phyloP scores from a whole-genome alignment of 2,888 invertebrate genomes.

The Lottia gigantea region DNA sequence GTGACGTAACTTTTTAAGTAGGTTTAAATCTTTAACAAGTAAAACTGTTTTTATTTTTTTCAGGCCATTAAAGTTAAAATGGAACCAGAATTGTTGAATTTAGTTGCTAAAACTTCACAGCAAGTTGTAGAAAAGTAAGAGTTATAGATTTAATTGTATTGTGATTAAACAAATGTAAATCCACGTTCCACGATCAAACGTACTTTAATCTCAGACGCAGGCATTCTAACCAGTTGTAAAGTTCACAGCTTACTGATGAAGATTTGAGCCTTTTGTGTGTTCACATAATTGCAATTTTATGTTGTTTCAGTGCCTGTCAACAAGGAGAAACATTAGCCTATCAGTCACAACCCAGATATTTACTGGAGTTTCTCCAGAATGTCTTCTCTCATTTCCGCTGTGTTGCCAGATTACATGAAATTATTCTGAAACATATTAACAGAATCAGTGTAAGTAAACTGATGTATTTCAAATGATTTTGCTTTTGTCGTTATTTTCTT shows the following conservation, averaged over 20 bases:
- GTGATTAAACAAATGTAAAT: too few relatives aligned
- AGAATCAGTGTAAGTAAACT: slow-evolving; percentile 55
- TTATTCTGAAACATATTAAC: slow-evolving; percentile 72
- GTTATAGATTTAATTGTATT: neutral
- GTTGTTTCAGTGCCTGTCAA: slow-evolving; percentile 46
- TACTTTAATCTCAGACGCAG: neutral
- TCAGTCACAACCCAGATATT: slow-evolving; percentile 61
- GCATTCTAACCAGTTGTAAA: neutral
- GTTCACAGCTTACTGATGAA: neutral
- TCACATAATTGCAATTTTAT: slow-evolving; percentile 13
- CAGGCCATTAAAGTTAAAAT: slow-evolving; percentile 85
- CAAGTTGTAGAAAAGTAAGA: slow-evolving; percentile 72
- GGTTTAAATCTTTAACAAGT: neutral
- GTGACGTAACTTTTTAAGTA: too few relatives aligned
- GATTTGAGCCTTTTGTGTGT: neutral
- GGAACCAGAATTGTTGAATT: slow-evolving; percentile 82
- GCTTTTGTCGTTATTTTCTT: too few relatives aligned
- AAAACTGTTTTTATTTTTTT: slow-evolving; percentile 13
- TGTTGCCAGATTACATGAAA: slow-evolving; percentile 81
- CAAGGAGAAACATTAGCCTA: slow-evolving; percentile 61
- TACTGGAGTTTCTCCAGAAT: slow-evolving; percentile 76
- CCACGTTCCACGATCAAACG: too few relatives aligned
- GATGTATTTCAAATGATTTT: too few relatives aligned
- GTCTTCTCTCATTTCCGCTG: slow-evolving; percentile 85
- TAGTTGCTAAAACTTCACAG: slow-evolving; percentile 83